Base-by-base conservation (phyloP, 2,113 vertebrate species). In the Leptobrachium leishanense region DNA sequence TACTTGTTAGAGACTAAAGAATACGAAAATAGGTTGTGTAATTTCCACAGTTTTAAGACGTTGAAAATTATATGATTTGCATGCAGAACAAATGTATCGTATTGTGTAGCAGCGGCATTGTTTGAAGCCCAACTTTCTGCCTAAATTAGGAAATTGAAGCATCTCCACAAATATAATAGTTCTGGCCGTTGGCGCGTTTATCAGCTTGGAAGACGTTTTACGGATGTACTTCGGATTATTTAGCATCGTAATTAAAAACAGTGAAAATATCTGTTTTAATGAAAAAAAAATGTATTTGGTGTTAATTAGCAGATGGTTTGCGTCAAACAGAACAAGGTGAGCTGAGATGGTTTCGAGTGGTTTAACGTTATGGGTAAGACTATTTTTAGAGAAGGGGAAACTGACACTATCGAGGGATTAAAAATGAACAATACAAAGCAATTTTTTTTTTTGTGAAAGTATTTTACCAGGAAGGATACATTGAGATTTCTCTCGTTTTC, bases 1-100 rank as follows among this genome's bases (percentile, higher is more conserved):
- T 76, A 62, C 83, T 90, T 92, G 86, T 87, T 91, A 90, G 85
- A 88, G 88, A 85, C 84, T 83, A 84, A 89, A 90, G 88, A 88
- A 92, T 90, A 82, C 85, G 82, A 77, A 90, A 88, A 75, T 77
- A 89, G 87, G 79, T 84, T 92, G 85, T 86, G 72, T 74, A 82
- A 85, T 88, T 90, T 92, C 83, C 85, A 88, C 82, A 84, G 80
- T 83, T 87, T 84, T 83, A 85, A 2, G 2, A 82, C 81, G 80
- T 72, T 84, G 83, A 86, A 85, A 89, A 86, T 87, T 87, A 90
- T 71, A 84, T 66, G 81, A 85, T 88, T 89, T 86, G 83, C 75
- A 81, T 83, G 75, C 55, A 66, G 82, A 46, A 72, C 81, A 83
- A 82, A 81, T 53, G 81, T 85, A 39, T 84, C 83, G 78, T 79